Evolutionary conservation across 2,113 vertebrate species (phyloP).

Genomic region (Myotis lucifugus): DNA sequence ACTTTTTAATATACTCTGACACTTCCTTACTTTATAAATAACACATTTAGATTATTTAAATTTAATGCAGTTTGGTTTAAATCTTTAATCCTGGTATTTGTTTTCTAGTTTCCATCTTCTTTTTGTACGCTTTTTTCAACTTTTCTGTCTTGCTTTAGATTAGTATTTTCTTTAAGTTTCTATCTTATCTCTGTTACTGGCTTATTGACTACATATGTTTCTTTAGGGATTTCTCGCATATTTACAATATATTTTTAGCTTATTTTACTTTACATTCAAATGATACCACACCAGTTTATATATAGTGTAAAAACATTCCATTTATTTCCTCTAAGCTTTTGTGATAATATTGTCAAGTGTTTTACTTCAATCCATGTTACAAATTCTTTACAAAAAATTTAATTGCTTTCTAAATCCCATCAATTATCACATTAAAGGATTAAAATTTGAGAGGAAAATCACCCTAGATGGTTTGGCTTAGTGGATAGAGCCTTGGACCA

Average conservation of each 20-base stretch:
- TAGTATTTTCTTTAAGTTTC: neutral
- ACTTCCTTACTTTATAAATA: neutral
- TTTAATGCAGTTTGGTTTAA: neutral
- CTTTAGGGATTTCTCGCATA: neutral
- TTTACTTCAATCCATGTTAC: neutral
- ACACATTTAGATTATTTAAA: neutral
- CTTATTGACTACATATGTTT: neutral
- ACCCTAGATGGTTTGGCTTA: no score
- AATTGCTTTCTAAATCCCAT: neutral
- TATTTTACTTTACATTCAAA: neutral
- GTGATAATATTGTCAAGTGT: neutral
- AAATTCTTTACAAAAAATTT: neutral
- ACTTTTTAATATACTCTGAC: neutral
- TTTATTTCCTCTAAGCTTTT: neutral
- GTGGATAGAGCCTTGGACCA: no score
- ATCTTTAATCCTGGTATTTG: neutral
- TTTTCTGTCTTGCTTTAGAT: neutral
- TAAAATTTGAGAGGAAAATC: neutral
- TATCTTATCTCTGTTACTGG: neutral
- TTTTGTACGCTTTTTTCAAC: neutral
- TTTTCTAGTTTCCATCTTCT: neutral
- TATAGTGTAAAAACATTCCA: neutral
- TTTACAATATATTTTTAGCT: neutral
- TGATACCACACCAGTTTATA: neutral
- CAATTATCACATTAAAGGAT: neutral